phyloP scores from a whole-genome alignment of 2,888 invertebrate genomes.

The Branchinecta sandiegonensis region DNA sequence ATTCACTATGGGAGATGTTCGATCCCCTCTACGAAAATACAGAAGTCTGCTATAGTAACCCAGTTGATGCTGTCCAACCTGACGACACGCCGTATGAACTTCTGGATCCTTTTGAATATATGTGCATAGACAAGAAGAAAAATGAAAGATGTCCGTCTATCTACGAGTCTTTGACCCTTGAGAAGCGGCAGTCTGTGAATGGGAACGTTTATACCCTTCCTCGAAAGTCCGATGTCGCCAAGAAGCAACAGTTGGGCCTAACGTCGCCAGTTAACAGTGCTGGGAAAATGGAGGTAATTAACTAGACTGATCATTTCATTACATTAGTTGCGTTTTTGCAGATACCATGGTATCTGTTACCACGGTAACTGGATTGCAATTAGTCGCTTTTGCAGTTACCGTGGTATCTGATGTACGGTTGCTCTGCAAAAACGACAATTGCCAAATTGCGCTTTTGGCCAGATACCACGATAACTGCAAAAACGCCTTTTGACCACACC shows the following conservation, averaged over 20 bases:
- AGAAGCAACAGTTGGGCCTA: background rate
- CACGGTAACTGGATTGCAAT: too few relatives aligned
- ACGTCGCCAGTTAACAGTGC: too few relatives aligned
- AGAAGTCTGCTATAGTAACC: background rate
- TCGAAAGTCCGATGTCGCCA: background rate
- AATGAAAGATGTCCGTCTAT: background rate
- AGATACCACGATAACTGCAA: too few relatives aligned
- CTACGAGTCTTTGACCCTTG: conserved; percentile 6
- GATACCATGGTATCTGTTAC: too few relatives aligned
- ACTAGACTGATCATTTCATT: too few relatives aligned
- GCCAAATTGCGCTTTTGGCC: too few relatives aligned
- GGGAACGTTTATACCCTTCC: background rate
- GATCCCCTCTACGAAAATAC: conserved; percentile 1
- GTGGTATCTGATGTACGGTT: too few relatives aligned
- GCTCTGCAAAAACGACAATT: too few relatives aligned
- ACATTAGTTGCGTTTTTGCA: too few relatives aligned
- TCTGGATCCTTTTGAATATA: conserved; percentile 62
- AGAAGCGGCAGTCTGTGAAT: background rate
- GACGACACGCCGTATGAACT: conserved; percentile 52
- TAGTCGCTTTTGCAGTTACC: too few relatives aligned
- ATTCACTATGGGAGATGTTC: background rate
- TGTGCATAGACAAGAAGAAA: conserved; percentile 31
- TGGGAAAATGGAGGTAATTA: too few relatives aligned
- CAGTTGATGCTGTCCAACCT: conserved; percentile 28
- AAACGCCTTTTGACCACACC: too few relatives aligned